Conservation (phyloP, 2,888 invertebrate species). For the Lepidocyrtinus sp. region DNA sequence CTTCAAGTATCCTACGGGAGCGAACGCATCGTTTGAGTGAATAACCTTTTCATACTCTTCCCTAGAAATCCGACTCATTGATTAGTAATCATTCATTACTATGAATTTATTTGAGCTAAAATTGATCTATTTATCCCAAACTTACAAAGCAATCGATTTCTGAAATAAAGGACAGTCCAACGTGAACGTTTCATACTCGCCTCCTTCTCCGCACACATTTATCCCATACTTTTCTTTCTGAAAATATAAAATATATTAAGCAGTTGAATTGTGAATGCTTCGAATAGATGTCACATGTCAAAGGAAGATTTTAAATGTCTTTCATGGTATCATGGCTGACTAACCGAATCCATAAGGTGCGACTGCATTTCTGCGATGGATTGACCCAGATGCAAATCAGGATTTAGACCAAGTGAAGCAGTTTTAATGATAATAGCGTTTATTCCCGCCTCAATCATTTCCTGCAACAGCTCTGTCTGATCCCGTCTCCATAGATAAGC, state of each 20-base stretch:
- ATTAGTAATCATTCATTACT: constrained; percentile 71
- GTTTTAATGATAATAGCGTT: constrained; percentile 98
- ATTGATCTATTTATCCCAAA: constrained; percentile 71
- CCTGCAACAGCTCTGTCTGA: constrained; percentile 92
- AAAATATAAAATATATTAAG: constrained; percentile 15
- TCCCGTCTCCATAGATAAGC: constrained; percentile 97
- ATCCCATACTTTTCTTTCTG: constrained; percentile 92
- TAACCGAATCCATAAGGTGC: constrained; percentile 87
- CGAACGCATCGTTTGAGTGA: constrained; percentile 93
- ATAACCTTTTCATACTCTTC: constrained; percentile 89
- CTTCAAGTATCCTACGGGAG: constrained; percentile 95
- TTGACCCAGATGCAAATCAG: constrained; percentile 88
- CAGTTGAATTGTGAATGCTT: neutral
- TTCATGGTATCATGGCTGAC: too few species aligned
- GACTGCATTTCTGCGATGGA: constrained; percentile 88
- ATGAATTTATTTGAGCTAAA: constrained; percentile 10
- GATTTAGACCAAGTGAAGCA: constrained; percentile 92
- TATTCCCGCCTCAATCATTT: constrained; percentile 95
- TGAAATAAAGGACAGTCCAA: constrained; percentile 96
- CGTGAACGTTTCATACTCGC: constrained; percentile 98
- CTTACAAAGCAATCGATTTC: constrained; percentile 91
- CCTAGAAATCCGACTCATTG: too few species aligned
- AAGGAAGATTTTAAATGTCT: too few species aligned
- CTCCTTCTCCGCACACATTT: constrained; percentile 98
- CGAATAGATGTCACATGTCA: too few species aligned